Conservation (phyloP, 2,888 invertebrate genomes). For the Drosophila putrida region DNA sequence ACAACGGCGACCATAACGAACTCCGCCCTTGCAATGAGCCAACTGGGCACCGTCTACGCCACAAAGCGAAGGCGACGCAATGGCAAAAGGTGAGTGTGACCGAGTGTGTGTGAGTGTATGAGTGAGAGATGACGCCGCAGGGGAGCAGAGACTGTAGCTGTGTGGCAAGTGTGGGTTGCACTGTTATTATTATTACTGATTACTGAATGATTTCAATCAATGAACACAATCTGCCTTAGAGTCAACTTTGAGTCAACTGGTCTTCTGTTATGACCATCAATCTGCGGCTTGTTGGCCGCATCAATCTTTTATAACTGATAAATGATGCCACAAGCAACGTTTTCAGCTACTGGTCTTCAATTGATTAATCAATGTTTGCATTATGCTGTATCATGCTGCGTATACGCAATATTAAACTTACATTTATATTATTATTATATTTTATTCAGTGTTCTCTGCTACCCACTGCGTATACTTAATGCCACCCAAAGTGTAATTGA, state of each 20-base stretch:
- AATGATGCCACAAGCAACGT: constrained; percentile 40
- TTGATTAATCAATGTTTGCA: constrained; percentile 9
- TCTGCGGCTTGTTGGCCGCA: constrained; percentile 64
- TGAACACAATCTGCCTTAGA: constrained; percentile 34
- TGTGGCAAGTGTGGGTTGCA: constrained; percentile 26
- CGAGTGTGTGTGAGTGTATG: not conserved
- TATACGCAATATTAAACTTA: constrained; percentile 14
- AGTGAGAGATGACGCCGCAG: constrained; percentile 45
- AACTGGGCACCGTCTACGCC: constrained; percentile 98
- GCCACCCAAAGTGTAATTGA: constrained; percentile 3
- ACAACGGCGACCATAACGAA: constrained; percentile 85
- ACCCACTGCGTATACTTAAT: constrained; percentile 21
- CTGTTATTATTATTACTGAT: constrained; percentile 44
- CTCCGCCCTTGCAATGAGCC: constrained; percentile 90
- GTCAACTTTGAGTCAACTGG: constrained; percentile 39
- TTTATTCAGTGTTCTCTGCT: not conserved
- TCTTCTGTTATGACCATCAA: constrained; percentile 58
- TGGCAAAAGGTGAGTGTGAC: constrained; percentile 94
- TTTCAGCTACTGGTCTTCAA: constrained; percentile 46
- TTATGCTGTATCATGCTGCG: constrained; percentile 28
- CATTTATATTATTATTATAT: not conserved
- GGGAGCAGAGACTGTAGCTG: constrained; percentile 35
- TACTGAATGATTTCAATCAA: constrained; percentile 75
- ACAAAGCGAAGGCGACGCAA: constrained; percentile 97
- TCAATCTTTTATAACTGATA: constrained; percentile 53